Evolutionary conservation across 2,888 invertebrate species (phyloP).

Genomic region (Hecatera dysodea): DNA sequence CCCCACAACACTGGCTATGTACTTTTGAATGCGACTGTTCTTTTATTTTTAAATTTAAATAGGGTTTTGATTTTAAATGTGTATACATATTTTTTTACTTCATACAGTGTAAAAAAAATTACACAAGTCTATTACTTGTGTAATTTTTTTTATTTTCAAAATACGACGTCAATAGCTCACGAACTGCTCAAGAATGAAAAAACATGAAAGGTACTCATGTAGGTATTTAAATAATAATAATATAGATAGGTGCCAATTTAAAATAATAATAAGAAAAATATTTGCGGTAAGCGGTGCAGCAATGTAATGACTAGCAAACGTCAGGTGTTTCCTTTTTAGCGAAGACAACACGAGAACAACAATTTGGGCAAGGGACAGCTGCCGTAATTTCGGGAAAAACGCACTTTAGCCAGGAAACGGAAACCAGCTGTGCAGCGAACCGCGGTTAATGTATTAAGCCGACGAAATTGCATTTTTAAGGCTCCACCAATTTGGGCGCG

Average conservation of each 20-base stretch:
- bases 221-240: neutral
- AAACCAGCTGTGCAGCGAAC: slow-evolving; percentile 87
- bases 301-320: slow-evolving; percentile 34
- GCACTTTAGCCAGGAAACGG: slow-evolving; percentile 87
- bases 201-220: neutral
- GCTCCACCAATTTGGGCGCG: slow-evolving; percentile 81
- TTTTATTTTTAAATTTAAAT: neutral
- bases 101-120: no score
- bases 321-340: slow-evolving; percentile 55
- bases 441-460: slow-evolving; percentile 84
- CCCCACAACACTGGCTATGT: slow-evolving; percentile 3
- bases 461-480: slow-evolving; percentile 89
- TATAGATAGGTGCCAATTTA: neutral
- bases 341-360: slow-evolving; percentile 39
- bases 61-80: neutral
- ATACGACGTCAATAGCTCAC: neutral
- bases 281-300: slow-evolving; percentile 16
- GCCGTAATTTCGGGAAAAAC: slow-evolving; percentile 85
- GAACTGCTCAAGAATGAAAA: neutral
- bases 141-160: neutral
- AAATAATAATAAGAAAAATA: neutral
- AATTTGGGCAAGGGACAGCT: slow-evolving; percentile 77
- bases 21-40: slow-evolving; percentile 37
- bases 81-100: no score
- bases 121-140: no score